Evolutionary conservation across 1,140 invertebrate species (phyloP).

Genomic region (Apocrypta bakeri): DNA sequence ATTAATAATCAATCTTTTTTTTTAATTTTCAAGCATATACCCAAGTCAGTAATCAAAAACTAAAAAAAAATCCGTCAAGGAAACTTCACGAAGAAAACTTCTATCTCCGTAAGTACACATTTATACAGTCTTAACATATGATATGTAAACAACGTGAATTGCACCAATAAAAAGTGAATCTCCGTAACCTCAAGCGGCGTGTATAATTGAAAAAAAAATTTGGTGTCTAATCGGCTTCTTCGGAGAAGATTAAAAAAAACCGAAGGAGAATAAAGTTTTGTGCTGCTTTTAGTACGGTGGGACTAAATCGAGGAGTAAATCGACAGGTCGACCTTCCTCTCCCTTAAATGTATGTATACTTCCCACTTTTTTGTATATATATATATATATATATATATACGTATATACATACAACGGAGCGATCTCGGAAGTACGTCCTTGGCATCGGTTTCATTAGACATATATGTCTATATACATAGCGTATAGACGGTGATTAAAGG

Average conservation of each 20-base stretch:
- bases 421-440: conserved; percentile 13
- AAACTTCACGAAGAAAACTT: not conserved
- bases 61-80: not conserved
- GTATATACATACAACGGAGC: not conserved
- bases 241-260: not conserved
- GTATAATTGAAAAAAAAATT: not conserved
- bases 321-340: conserved; percentile 30
- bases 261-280: conserved; percentile 9
- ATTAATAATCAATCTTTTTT: not conserved
- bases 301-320: no score
- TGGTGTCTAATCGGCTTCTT: not conserved
- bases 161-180: not conserved
- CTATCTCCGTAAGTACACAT: not conserved
- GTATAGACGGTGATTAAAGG: not conserved
- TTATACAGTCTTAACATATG: not conserved
- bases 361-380: conserved; percentile 35
- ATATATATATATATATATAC: no score
- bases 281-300: not conserved
- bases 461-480: no score
- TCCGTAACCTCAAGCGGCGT: not conserved
- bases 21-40: not conserved
- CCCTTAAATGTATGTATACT: conserved; percentile 10
- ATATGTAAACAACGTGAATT: not conserved
- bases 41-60: not conserved
- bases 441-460: not conserved